Base-by-base conservation (phyloP, 2,113 vertebrate species). In the Hydrolagus affinis region DNA sequence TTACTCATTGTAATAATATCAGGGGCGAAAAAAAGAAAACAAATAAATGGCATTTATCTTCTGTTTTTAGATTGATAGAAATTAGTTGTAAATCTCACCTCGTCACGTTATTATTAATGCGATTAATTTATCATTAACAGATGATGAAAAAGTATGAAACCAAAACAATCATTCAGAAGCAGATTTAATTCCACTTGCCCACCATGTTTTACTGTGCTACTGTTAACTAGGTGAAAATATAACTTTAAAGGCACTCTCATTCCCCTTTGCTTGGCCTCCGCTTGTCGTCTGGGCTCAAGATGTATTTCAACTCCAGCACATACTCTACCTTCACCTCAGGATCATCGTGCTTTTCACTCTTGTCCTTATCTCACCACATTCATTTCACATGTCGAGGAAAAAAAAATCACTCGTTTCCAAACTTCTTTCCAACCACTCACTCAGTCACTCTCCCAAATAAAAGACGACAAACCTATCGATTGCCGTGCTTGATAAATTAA, bases 1-100 rank as follows among this genome's bases (percentile, higher is more conserved):
- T 87, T 86, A 75, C 85, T 88, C 88, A 86, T 88, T 86, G 0
- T 88, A 0, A 87, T 87, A 86, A 80, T 85, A 86, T 86, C 85
- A 87, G 85, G 80, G 86, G 85, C 78, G 86, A 86, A n/a, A 32
- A 86, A 57, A 83, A 56, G 73, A 85, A 86, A 25, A 57, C 57
- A 32, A 80, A 21, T 4, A 28, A n/a, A 62, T n/a, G 12, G 19
- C 76, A 28, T 80, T 30, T 62, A 32, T 60, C n/a, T 0, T 23
- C 12, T n/a, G 76, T 15, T 59, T n/a, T 78, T 62, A 64, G 11
- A 30, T 83, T 21, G 25, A 17, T 23, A 66, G 8, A 28, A 32
- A 19, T 30, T 4, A 23, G 11, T 15, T 66, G 8, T 9, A 30
- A 83, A 62, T 64, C 8, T 9, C 14, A 77, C 14, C 64, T 68